Evolutionary conservation across 2,113 vertebrate genomes (phyloP), one percentile per base, ranked within the genome.

Genomic region (Tachysurus vachellii): DNA sequence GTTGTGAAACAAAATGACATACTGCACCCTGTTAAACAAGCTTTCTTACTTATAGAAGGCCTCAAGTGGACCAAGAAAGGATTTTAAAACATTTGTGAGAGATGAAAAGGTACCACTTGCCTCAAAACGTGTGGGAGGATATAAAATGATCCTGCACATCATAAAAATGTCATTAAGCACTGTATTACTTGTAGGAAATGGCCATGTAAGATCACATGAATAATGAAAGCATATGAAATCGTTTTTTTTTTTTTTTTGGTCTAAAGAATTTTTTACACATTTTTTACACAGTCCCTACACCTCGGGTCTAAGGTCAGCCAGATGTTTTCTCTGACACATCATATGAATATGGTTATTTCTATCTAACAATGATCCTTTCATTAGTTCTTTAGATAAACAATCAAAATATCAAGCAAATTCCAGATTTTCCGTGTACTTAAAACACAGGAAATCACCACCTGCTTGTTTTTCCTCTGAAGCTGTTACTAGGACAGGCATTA

Each of bases 21-120:
- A 79, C 8, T 36, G 17, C 61, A 68, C n/a, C 5, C 73, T 31
- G 56, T 80, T 86, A 68, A 85, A 53, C 44, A 79, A 86, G 59
- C 21, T 66, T 53, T 31, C 31, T 16, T 21, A 80, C 50, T 54
- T 23, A 26, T 61, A 68, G 19, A 70, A 50, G 14, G 26, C 23
- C 31, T 42, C 75, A 50, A 54, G 44, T n/a, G n/a, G 62, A 53
- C 6, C 47, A 80, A 47, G 6, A 42, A 14, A 56, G 42, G 50
- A 26, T 62, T 19, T 57, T n/a, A 44, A 83, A 83, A 66, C 61
- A 14, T 83, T 64, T 53, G 61, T 66, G 82, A 83, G 47, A 10
- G 36, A 56, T 73, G 31, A 73, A 57, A 84, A 62, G 71, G 14
- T 62, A 19, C 36, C 80, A 62, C 59, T 21, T n/a, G 73, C 73